Base-by-base conservation (phyloP, 2,888 invertebrate species). In the Opisthograptis luteolata region DNA sequence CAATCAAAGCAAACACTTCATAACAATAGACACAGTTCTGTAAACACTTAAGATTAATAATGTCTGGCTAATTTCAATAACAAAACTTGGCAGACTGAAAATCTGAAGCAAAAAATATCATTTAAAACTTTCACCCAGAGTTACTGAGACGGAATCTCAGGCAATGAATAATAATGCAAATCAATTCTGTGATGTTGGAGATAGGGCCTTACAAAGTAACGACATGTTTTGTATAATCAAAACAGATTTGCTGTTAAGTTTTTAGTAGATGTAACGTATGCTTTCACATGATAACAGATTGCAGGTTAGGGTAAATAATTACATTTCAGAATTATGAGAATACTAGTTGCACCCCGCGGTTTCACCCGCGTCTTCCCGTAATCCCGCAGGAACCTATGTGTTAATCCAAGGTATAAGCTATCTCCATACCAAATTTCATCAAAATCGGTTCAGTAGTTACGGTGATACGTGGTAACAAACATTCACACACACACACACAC, bases 81-180 rank as follows among this genome's bases (percentile, higher is more conserved):
- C 28, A 46, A 48, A 61, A 57, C 43, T 59, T 53, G 47, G 55
- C 42, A 59, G 61, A 59, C 61, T 55, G 55, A 44, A 54, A 55
- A 57, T 58, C 20, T 47, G 36, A 34, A 17, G 49, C 42, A 45
- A 58, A 51, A 58, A 59, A 43, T 43, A 50, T 49, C 46, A 49
- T 30, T 44, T 46, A 31, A 56, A 58, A 54, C 35, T 51, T 45
- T 17, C 27, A 12, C 50, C 30, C 14, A 40, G 17, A 47, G 47
- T 48, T 37, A 39, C 40, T 20, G 51, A 52, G 34, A 35, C 27
- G 40, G 37, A 32, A 51, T 44, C 50, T 40, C 22, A 12, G 24
- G 10, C 50, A 30, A 51, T 51, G 50, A 51, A 51, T 51, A 51
- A 35, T 51, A 51, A 51, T 45, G 34, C 40, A 14, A 51, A 51